A percentile compares a stretch with the other conserved stretches of the same genome.
These are phyloP conservation scores for Pterocles orientalis DNA, from an alignment of 2,113 vertebrate species.

Conservation along the genomic window DNA sequence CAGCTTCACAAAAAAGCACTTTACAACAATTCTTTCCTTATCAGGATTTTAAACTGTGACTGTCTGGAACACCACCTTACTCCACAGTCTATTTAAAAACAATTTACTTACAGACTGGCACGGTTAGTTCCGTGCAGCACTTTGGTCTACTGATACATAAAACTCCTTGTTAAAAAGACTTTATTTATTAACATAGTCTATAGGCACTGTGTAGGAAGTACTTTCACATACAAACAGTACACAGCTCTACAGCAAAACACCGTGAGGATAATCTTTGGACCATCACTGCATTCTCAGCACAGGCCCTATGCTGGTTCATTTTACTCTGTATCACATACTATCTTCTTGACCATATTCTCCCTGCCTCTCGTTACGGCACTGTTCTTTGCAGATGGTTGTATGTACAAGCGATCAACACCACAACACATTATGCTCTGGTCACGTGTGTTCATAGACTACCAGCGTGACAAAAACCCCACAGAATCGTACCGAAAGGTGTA, in stretches of 20 bases:
- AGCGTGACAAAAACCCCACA: neutral
- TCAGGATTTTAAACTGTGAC: constrained; percentile 9
- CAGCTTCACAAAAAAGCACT: neutral
- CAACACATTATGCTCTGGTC: neutral
- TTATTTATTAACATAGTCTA: neutral
- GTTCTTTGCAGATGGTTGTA: neutral
- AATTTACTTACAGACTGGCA: neutral
- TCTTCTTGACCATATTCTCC: neutral
- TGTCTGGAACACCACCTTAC: neutral
- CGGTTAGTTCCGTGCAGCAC: neutral
- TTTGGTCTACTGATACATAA: neutral
- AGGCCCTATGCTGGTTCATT: neutral
- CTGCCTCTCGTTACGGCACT: neutral
- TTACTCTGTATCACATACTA: neutral
- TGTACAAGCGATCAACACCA: neutral
- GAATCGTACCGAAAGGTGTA: neutral
- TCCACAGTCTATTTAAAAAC: neutral
- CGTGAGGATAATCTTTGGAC: neutral
- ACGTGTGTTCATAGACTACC: fast-evolving
- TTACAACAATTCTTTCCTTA: constrained; percentile 26
- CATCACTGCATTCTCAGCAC: neutral
- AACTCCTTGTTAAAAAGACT: neutral
- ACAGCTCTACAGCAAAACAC: neutral
- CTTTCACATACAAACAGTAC: neutral
- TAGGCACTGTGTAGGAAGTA: neutral